These are phyloP conservation scores for Enteromius anoplus DNA, from an alignment of 2,797 vertebrate species.

Conservation along the genomic window DNA sequence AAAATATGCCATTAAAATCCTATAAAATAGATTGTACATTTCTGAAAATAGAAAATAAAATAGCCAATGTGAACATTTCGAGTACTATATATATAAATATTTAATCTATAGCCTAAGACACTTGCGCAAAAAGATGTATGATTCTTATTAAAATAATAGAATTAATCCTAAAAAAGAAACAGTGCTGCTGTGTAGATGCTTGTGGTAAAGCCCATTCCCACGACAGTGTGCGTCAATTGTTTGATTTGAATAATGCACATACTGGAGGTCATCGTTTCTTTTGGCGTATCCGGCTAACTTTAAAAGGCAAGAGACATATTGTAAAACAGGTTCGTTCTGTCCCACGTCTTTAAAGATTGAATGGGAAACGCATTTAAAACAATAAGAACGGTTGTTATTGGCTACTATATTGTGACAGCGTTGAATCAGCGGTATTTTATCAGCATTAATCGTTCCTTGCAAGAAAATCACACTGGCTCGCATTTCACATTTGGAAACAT, in stretches of 20 bases:
- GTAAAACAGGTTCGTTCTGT: conserved; percentile 56
- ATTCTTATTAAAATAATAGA: not conserved
- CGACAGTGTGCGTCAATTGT: conserved; percentile 67
- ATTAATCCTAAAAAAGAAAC: not conserved
- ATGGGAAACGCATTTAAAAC: not conserved
- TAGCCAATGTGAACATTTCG: not conserved
- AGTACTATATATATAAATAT: not conserved
- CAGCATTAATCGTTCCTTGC: conserved; percentile 19
- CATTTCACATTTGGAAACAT: not conserved
- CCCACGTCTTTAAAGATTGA: not conserved
- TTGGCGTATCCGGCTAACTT: conserved; percentile 63
- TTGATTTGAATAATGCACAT: conserved; percentile 77
- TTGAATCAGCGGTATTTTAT: conserved; percentile 23
- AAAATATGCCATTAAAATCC: not conserved
- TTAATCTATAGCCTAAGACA: not conserved
- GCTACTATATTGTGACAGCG: not conserved
- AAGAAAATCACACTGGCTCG: not conserved
- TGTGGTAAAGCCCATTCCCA: conserved; percentile 57
- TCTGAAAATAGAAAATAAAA: not conserved
- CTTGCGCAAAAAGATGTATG: not conserved
- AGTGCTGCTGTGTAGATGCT: not conserved
- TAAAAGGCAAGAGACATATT: conserved; percentile 60
- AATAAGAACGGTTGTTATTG: not conserved
- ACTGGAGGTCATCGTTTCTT: conserved; percentile 63
- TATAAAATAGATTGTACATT: not conserved